Conservation (phyloP, 2,888 invertebrate genomes). For the Leptinotarsa haldemani region DNA sequence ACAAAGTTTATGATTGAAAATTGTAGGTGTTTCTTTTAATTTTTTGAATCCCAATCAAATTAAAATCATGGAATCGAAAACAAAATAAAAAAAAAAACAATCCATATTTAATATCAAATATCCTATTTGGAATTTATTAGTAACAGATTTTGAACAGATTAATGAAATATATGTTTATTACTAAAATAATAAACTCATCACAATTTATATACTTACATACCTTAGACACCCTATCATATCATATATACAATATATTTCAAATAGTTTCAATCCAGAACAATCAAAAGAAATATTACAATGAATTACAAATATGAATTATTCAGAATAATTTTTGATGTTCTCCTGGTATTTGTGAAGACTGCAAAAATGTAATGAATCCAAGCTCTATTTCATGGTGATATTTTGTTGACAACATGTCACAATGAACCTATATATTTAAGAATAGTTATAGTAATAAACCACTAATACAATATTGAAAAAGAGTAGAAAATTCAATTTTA, state of each 20-base stretch:
- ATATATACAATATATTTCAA: slow-evolving; percentile 38
- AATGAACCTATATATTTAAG: no score
- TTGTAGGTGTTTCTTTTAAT: neutral
- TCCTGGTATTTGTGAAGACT: no score
- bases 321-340: no score
- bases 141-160: slow-evolving; percentile 40
- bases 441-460: no score
- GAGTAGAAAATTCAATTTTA: no score
- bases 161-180: slow-evolving; percentile 35
- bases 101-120: slow-evolving; percentile 12
- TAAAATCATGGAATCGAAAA: neutral
- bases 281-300: neutral
- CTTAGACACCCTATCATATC: slow-evolving; percentile 39
- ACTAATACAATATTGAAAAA: no score
- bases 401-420: no score
- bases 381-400: no score
- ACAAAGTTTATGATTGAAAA: neutral
- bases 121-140: slow-evolving; percentile 9
- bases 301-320: no score
- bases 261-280: slow-evolving; percentile 3
- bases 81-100: neutral
- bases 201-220: slow-evolving; percentile 46
- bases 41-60: neutral
- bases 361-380: no score
- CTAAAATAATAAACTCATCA: slow-evolving; percentile 40